A percentile compares a stretch with the other conserved stretches of the same genome.
These are phyloP conservation scores for Drosophila multiciliata DNA, from an alignment of 2,888 invertebrate genomes.

Conservation along the genomic window DNA sequence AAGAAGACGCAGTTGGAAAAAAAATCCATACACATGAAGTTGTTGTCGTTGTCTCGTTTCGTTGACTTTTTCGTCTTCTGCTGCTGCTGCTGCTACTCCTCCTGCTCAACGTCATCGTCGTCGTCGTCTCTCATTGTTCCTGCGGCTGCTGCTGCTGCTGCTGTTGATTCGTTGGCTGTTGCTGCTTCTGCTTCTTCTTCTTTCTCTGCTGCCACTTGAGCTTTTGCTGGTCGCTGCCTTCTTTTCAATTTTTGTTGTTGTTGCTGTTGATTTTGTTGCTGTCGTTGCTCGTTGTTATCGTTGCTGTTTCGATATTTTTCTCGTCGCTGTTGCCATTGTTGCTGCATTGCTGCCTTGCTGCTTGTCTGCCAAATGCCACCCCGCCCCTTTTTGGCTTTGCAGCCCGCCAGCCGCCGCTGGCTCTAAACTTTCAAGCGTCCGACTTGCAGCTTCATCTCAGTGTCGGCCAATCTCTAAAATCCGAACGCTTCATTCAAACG, in stretches of 20 bases:
- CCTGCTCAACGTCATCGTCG: slow-evolving; percentile 54
- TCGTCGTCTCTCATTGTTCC: slow-evolving; percentile 66
- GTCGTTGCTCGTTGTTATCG: slow-evolving; percentile 52
- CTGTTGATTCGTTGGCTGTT: slow-evolving; percentile 62
- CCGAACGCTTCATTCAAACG: slow-evolving; percentile 50
- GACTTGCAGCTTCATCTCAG: slow-evolving; percentile 42
- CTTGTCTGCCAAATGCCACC: slow-evolving; percentile 65
- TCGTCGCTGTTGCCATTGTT: slow-evolving; percentile 47
- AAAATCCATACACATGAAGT: slow-evolving; percentile 66
- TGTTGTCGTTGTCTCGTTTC: slow-evolving; percentile 68
- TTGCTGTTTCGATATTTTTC: slow-evolving; percentile 71
- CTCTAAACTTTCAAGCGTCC: slow-evolving; percentile 56
- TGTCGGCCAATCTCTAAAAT: slow-evolving; percentile 51
- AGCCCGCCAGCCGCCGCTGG: slow-evolving; percentile 44
- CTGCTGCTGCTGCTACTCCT: slow-evolving; percentile 31
- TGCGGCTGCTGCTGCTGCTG: slow-evolving; percentile 36
- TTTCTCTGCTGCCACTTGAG: slow-evolving; percentile 57
- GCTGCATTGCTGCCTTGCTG: slow-evolving; percentile 23
- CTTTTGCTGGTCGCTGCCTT: slow-evolving; percentile 65
- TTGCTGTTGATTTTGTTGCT: slow-evolving; percentile 23
- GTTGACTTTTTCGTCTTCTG: slow-evolving; percentile 69
- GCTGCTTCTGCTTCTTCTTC: slow-evolving; percentile 26
- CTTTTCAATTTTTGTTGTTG: slow-evolving; percentile 62
- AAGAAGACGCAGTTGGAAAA: slow-evolving; percentile 53
- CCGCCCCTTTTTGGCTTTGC: slow-evolving; percentile 60